phyloP scores from a whole-genome alignment of 2,797 vertebrate genomes.

The Pseudochromis fuscus region DNA sequence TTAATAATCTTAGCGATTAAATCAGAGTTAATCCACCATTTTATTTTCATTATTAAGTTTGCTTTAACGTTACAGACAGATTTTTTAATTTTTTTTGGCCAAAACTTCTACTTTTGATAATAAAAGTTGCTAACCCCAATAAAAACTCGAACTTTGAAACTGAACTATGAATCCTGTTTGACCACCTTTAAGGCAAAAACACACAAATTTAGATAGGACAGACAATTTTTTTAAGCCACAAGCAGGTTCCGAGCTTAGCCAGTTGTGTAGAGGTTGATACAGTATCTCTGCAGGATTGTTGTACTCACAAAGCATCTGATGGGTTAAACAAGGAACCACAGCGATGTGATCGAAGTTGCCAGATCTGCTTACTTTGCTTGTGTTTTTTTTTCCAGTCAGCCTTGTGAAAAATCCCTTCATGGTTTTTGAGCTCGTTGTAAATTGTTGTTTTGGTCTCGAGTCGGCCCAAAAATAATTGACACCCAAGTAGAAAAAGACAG shows the following conservation, averaged over 20 bases:
- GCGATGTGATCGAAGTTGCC: neutral
- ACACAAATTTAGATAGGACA: neutral
- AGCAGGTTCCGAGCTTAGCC: too few species aligned
- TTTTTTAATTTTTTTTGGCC: too few species aligned
- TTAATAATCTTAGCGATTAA: too few species aligned
- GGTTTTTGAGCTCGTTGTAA: constrained; percentile 28
- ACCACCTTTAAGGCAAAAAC: neutral
- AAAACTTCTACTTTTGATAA: too few species aligned
- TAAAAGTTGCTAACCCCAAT: too few species aligned
- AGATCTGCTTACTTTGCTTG: constrained; percentile 13
- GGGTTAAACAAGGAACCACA: neutral
- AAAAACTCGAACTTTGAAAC: neutral
- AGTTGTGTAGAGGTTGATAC: neutral
- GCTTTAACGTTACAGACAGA: too few species aligned
- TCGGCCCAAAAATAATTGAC: constrained; percentile 39
- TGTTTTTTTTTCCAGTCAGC: neutral
- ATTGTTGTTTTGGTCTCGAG: constrained; percentile 18
- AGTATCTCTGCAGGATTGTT: neutral
- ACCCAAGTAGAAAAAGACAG: constrained; percentile 37
- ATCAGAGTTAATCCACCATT: too few species aligned
- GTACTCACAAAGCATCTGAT: neutral
- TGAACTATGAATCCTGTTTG: neutral
- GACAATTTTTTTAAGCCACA: too few species aligned
- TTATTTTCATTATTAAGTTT: too few species aligned
- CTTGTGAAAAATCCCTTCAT: neutral